Conservation (phyloP, 1,140 invertebrate genomes). For the Cydia fagiglandana region DNA sequence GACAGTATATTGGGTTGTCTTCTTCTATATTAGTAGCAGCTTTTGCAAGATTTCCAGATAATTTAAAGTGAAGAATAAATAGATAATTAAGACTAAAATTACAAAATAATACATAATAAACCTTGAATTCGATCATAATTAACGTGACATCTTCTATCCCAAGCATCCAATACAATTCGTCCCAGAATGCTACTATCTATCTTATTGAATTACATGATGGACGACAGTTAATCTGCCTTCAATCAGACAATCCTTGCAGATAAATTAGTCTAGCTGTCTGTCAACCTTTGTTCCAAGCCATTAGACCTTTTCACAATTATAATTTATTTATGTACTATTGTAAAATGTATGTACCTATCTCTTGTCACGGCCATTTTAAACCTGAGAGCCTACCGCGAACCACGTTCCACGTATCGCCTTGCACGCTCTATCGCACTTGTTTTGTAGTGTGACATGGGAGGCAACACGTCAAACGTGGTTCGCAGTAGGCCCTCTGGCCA, state of each 20-base stretch:
- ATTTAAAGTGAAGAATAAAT: too few relatives aligned
- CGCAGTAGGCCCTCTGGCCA: too few relatives aligned
- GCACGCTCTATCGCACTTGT: too few relatives aligned
- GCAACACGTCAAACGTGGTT: too few relatives aligned
- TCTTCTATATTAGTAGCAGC: too few relatives aligned
- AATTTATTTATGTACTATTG: neutral
- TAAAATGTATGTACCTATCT: neutral
- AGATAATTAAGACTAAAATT: too few relatives aligned
- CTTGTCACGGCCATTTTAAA: neutral
- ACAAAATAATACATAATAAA: too few relatives aligned
- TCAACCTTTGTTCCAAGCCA: neutral
- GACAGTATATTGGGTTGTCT: too few relatives aligned
- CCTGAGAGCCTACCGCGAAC: neutral
- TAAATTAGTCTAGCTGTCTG: neutral
- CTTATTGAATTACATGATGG: neutral
- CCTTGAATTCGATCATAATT: neutral
- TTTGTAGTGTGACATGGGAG: too few relatives aligned
- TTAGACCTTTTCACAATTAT: neutral
- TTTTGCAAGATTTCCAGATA: too few relatives aligned
- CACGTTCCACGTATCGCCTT: too few relatives aligned
- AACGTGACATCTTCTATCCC: neutral
- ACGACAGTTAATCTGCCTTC: constrained; percentile 4
- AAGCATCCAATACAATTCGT: neutral
- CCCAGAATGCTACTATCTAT: neutral
- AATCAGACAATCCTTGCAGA: neutral